Conservation (phyloP, 1,140 invertebrate species). For the Megalonaias nervosa region DNA sequence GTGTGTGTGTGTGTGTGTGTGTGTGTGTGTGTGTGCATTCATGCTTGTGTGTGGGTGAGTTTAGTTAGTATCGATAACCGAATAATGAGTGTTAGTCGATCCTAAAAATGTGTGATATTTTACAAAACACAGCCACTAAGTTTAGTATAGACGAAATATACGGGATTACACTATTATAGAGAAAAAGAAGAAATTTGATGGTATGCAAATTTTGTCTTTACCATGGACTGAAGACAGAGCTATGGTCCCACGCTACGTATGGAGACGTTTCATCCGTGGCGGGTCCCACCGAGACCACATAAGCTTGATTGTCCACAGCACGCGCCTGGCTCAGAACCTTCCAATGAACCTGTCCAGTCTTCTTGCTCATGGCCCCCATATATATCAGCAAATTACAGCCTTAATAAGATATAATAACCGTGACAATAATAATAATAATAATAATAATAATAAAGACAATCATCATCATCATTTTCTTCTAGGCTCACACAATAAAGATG, state of each 20-base stretch:
- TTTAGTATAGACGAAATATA: background rate
- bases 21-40: too few species aligned
- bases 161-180: background rate
- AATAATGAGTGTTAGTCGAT: background rate
- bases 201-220: background rate
- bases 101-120: background rate
- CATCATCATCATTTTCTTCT: too few species aligned
- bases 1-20: too few species aligned
- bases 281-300: slow-evolving; percentile 24
- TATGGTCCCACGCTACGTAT: slow-evolving; percentile 34
- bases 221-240: slow-evolving; percentile 28
- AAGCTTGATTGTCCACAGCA: slow-evolving; percentile 31
- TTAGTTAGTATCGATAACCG: background rate
- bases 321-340: slow-evolving; percentile 22
- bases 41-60: too few species aligned
- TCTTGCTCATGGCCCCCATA: slow-evolving; percentile 31
- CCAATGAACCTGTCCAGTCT: slow-evolving; percentile 21
- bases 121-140: background rate
- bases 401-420: too few species aligned
- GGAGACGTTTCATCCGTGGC: slow-evolving; percentile 20
- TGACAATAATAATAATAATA: too few species aligned
- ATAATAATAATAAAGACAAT: too few species aligned
- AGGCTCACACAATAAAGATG: too few species aligned
- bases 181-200: background rate
- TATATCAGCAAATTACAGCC: slow-evolving; percentile 22